Evolutionary conservation across 2,113 vertebrate species (phyloP).

Genomic region (Amazona guildingii): DNA sequence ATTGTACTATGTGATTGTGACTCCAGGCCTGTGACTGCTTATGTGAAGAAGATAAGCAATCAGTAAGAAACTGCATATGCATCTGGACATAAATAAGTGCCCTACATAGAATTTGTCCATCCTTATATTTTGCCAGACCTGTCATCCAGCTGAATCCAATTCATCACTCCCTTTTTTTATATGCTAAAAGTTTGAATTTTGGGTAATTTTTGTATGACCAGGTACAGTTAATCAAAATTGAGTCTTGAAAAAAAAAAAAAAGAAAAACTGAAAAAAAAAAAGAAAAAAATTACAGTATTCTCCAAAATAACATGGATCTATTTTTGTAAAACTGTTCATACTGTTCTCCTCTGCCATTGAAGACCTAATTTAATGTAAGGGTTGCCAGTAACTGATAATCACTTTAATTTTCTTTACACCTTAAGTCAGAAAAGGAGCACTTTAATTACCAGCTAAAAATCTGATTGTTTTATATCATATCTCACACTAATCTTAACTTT

Average conservation of each 20-base stretch:
- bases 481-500: slow-evolving; percentile 76
- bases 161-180: slow-evolving; percentile 80
- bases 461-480: slow-evolving; percentile 68
- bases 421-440: slow-evolving; percentile 75
- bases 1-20: slow-evolving; percentile 70
- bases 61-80: slow-evolving; percentile 66
- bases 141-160: slow-evolving; percentile 74
- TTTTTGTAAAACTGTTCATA: slow-evolving; percentile 81
- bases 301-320: slow-evolving; percentile 78
- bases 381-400: slow-evolving; percentile 78
- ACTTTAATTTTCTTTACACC: slow-evolving; percentile 74
- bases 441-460: slow-evolving; percentile 72
- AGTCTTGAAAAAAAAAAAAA: slow-evolving; percentile 58
- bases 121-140: slow-evolving; percentile 76
- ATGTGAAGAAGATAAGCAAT: slow-evolving; percentile 70
- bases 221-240: slow-evolving; percentile 80
- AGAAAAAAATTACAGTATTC: slow-evolving; percentile 61
- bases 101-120: slow-evolving; percentile 73
- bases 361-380: slow-evolving; percentile 69
- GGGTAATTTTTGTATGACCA: slow-evolving; percentile 81
- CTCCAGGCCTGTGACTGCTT: slow-evolving; percentile 70
- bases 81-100: slow-evolving; percentile 76
- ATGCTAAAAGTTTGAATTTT: slow-evolving; percentile 78
- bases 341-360: slow-evolving; percentile 79
- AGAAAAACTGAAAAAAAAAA: not conserved